Evolutionary conservation across 2,888 invertebrate genomes (phyloP), one percentile per base, ranked within the genome.

Genomic region (Blastobasis adustella): DNA sequence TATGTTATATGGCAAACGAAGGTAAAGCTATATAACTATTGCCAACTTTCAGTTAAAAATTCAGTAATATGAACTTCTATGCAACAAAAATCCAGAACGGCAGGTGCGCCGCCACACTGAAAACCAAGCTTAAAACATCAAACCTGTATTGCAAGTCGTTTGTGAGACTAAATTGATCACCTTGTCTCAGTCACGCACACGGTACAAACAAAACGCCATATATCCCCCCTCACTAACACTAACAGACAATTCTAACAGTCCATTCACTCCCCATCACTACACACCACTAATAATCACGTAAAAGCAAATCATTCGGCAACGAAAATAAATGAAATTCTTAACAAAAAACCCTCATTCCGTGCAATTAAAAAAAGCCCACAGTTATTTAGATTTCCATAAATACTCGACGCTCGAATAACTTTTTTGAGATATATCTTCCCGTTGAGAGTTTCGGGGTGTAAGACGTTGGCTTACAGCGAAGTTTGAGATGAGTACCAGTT

Each of bases 321-420:
- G 64, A 76, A 85, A 85, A 87, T 88, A 87, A 85, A 84, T 80
- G 76, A 69, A 82, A 74, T 72, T 69, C 70, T 57, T 58, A 73
- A 73, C 69, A 76, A 40, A 5, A 78, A 84, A 86, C 84, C 77
- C 73, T 71, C 76, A 81, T 80, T 79, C 76, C 70, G 73, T 71
- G 67, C 82, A 82, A 85, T 86, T 82, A 84, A 85, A 88, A 81
- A 84, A 85, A 79, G 71, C 64, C 68, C 65, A 62, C 62, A 66
- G 79, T 82, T 86, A 83, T 87, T 87, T 87, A 77, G 79, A 81
- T 86, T 85, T 86, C 87, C 87, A 87, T 88, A 87, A 87, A 88
- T 88, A 88, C 80, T 74, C 73, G 63, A 58, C 73, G 71, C 62
- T 67, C 67, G 69, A 64, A 75, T 74, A 67, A 67, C 66, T 73